A percentile compares a stretch with the other conserved stretches of the same genome.
phyloP scores from a whole-genome alignment of 2,888 invertebrate species.

The Orgyia antiqua region DNA sequence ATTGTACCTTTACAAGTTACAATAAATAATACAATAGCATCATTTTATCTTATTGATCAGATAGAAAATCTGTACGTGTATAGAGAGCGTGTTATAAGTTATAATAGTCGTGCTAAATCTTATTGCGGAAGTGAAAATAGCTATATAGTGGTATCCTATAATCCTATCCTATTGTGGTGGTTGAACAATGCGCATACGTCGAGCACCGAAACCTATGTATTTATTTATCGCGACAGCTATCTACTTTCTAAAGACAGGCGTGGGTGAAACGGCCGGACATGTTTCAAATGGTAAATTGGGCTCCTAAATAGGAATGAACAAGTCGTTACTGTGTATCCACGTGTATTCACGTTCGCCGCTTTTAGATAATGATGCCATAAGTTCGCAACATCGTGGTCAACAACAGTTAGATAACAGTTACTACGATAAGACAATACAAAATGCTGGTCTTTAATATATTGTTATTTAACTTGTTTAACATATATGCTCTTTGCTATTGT shows the following conservation, averaged over 20 bases:
- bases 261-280: conserved; percentile 41
- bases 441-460: neutral
- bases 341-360: conserved; percentile 15
- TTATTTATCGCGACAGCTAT: conserved; percentile 36
- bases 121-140: conserved; percentile 38
- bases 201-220: conserved; percentile 35
- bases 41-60: too few relatives aligned
- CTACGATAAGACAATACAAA: neutral
- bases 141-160: conserved; percentile 33
- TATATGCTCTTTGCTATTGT: too few relatives aligned
- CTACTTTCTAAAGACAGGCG: conserved; percentile 48
- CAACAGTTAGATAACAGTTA: conserved; percentile 3
- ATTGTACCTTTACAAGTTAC: too few relatives aligned
- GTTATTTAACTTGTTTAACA: too few relatives aligned
- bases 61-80: too few relatives aligned
- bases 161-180: conserved; percentile 47
- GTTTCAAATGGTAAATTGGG: conserved; percentile 32
- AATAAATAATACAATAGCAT: too few relatives aligned
- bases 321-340: conserved; percentile 20
- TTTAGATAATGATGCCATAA: conserved; percentile 21
- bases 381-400: conserved; percentile 6
- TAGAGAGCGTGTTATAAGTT: too few relatives aligned
- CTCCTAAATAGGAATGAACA: conserved; percentile 27
- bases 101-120: conserved; percentile 17
- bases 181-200: conserved; percentile 38